Conservation (phyloP, 1,140 invertebrate genomes). For the Plectus sambesii region DNA sequence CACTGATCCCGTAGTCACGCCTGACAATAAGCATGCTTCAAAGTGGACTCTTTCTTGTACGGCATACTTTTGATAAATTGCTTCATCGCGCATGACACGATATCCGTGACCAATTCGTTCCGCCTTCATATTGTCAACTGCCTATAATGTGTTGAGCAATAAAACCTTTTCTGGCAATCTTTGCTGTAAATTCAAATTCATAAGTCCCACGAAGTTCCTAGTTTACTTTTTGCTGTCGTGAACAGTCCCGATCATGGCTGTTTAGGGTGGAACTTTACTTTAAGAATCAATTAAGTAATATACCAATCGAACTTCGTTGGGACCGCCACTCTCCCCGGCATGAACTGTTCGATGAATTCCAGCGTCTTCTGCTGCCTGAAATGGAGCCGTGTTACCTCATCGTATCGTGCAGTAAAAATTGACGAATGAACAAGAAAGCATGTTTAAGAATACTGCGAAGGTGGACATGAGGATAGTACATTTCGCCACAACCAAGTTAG, state of each 20-base stretch:
- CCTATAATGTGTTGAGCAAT: slow-evolving; percentile 38
- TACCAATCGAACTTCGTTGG: too few relatives aligned
- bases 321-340: slow-evolving; percentile 53
- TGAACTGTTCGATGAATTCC: slow-evolving; percentile 55
- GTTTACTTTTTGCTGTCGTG: slow-evolving; percentile 30
- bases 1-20: too few relatives aligned
- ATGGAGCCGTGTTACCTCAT: too few relatives aligned
- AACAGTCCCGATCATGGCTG: slow-evolving; percentile 48
- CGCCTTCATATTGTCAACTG: slow-evolving; percentile 51
- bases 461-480: neutral
- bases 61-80: slow-evolving; percentile 48
- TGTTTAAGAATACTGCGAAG: neutral
- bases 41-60: slow-evolving; percentile 49
- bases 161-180: slow-evolving; percentile 3
- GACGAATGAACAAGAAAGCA: too few relatives aligned
- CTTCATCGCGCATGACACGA: slow-evolving; percentile 49
- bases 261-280: too few relatives aligned
- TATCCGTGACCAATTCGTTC: slow-evolving; percentile 58
- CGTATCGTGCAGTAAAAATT: too few relatives aligned
- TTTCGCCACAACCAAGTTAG: too few relatives aligned
- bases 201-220: too few relatives aligned
- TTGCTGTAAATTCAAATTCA: neutral
- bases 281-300: too few relatives aligned
- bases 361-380: slow-evolving; percentile 46
- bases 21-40: slow-evolving; percentile 47